phyloP scores from a whole-genome alignment of 2,113 vertebrate species.

The Sceloporus undulatus region DNA sequence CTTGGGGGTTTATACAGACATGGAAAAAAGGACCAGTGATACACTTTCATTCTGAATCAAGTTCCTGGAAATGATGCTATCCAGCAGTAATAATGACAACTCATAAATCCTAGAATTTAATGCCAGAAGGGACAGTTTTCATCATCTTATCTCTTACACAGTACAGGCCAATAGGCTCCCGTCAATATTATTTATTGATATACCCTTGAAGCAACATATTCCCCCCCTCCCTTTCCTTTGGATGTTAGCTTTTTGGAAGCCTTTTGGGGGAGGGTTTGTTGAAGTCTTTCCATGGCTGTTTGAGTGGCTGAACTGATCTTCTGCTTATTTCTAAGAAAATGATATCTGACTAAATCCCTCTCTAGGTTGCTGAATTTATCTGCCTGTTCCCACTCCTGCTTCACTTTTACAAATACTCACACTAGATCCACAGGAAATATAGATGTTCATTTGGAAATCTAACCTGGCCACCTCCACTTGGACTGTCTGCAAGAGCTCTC shows the following conservation, averaged over 20 bases:
- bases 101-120: constrained; percentile 25
- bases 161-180: constrained; percentile 2
- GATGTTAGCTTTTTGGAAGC: constrained; percentile 51
- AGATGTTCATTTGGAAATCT: constrained; percentile 66
- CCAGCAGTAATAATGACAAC: constrained; percentile 37
- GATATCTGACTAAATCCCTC: constrained; percentile 61
- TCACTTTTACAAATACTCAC: constrained; percentile 61
- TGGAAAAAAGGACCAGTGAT: not conserved
- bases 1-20: constrained; percentile 22
- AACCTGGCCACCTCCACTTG: constrained; percentile 63
- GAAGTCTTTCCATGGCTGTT: constrained; percentile 60
- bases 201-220: constrained; percentile 40
- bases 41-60: constrained; percentile 29
- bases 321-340: constrained; percentile 62
- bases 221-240: constrained; percentile 39
- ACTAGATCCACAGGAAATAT: constrained; percentile 48
- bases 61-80: constrained; percentile 31
- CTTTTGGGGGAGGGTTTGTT: constrained; percentile 61
- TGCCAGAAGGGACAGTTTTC: constrained; percentile 20
- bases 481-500: constrained; percentile 54
- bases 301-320: constrained; percentile 68
- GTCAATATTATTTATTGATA: constrained; percentile 44
- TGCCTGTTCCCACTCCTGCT: constrained; percentile 16
- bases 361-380: constrained; percentile 67
- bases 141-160: constrained; percentile 26